Base-by-base conservation (phyloP, 23 tunicate species). In the Styela plicata region DNA sequence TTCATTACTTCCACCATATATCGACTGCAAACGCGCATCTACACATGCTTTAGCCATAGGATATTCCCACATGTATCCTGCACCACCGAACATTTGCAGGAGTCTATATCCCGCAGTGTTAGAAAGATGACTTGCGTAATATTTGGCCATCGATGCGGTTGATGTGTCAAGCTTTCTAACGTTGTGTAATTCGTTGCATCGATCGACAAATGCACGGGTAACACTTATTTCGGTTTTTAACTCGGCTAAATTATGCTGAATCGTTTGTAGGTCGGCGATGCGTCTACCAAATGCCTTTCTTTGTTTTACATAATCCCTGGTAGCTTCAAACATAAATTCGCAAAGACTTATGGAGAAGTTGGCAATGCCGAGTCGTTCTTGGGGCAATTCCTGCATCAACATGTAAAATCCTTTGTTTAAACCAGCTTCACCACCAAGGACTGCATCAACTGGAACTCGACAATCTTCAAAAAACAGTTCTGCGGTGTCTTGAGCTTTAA, bases 21-120 rank as follows among this genome's bases (percentile, higher is more conserved):
- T 91, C 74, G 96, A 82, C 67, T 93, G 97, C 0, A 96, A 97
- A 20, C 99, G 67, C 36, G 99, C 96, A 69, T 96, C 99, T 33
- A 89, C 94, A 76, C 91, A 96, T 0, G 99, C 99, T 78, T 64
- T 85, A 29, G 97, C 80, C 30, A 96, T 88, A 30, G 99, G 99
- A 80, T 96, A 96, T 70, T 96, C 99, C 97, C 94, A 88, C 99
- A 96, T 96, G 88, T 74, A 96, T 2, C 99, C 99, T 94, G 97
- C 92, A 3, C 99, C 99, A 19, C 99, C 99, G 36, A 89, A 91
- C 68, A 96, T 65, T 65, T 96, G 99, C 16, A 96, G 80, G 44
- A 96, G 80, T 36, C 92, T 32, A 19, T 83, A 80, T 24, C 37
- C 76, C 63, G 77, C 44, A 13, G 63, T 63, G 33, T 85, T 69